Evolutionary conservation across 1,140 invertebrate species (phyloP), one percentile per base, ranked within the genome.

Genomic region (Frieseomelitta varia): DNA sequence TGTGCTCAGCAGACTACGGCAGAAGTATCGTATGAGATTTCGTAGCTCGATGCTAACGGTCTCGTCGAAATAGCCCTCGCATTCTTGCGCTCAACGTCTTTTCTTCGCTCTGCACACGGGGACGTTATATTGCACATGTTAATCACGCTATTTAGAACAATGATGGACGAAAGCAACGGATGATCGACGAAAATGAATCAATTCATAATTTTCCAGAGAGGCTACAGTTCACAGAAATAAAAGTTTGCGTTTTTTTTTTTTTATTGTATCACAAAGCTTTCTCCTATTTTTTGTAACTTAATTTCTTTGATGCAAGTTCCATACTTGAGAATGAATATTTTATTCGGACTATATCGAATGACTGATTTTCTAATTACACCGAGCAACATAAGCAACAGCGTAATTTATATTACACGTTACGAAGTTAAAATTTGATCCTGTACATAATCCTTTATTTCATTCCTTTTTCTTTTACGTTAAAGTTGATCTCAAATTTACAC

Each of bases 21-120:
- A 53, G 21, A 63, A 51, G 27, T 81, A 81, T 76, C 67, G 76
- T 72, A 76, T 6, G 17, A 55, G 27, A 24, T 17, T 67, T 75
- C 51, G 51, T n/a, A 30, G 24, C 17, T 55, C 72, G 80, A 81
- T 76, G 80, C 72, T 47, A 39, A n/a, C 58, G 51, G 15, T 30
- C 74, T 76, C 34, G 24, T 39, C 72, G 27, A 74, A 55, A 11
- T 30, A 17, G 11, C 27, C 14, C 12, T 74, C 30, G 27, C 19
- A 34, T 21, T n/a, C 34, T 61, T 53, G 14, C 71, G 2, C 17
- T 79, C 17, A 30, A 24, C 34, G 47, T 72, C 47, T 51, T 51
- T 27, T 19, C 69, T 39, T 53, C 53, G 51, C 24, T 15, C n/a
- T 11, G 12, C 24, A 47, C 21, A 3, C 34, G 34, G 24, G 24